Evolutionary conservation across 1,140 invertebrate genomes (phyloP).

Genomic region (honey bee (Apis mellifera)): DNA sequence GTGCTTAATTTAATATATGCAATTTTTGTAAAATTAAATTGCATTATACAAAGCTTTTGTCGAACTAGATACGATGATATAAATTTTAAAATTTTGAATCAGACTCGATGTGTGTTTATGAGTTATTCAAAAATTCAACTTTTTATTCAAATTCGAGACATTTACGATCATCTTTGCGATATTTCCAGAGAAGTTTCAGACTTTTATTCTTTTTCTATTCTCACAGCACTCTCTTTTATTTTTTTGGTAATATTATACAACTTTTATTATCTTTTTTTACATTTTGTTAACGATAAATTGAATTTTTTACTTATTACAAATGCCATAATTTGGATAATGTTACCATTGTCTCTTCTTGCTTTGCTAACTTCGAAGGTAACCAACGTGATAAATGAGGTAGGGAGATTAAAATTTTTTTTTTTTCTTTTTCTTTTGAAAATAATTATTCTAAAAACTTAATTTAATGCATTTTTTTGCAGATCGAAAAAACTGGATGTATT

Average conservation of each 20-base stretch:
- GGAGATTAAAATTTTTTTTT: neutral
- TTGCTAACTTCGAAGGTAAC: constrained; percentile 50
- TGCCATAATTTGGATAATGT: constrained; percentile 42
- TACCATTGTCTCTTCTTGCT: constrained; percentile 40
- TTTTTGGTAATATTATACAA: constrained; percentile 54
- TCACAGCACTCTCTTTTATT: constrained; percentile 36
- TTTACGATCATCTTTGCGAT: constrained; percentile 41
- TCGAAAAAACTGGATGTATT: constrained; percentile 33
- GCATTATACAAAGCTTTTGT: neutral
- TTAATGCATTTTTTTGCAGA: constrained; percentile 41
- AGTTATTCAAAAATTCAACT: constrained; percentile 10
- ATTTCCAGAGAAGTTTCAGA: constrained; percentile 44
- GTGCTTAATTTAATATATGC: constrained; percentile 16
- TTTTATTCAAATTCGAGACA: constrained; percentile 21
- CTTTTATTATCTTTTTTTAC: constrained; percentile 55
- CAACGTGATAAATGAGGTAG: constrained; percentile 54
- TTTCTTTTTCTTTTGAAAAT: neutral
- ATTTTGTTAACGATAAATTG: constrained; percentile 25
- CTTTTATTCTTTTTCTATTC: constrained; percentile 51
- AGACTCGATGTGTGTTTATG: constrained; percentile 23
- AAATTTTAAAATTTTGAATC: neutral
- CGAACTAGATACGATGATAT: neutral
- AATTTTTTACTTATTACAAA: constrained; percentile 14
- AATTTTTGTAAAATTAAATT: constrained; percentile 33
- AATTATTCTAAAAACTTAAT: neutral